A percentile compares a stretch with the other conserved stretches of the same genome.
These are phyloP conservation scores for Alces alces DNA, from an alignment of 2,113 vertebrate species.

Conservation along the genomic window DNA sequence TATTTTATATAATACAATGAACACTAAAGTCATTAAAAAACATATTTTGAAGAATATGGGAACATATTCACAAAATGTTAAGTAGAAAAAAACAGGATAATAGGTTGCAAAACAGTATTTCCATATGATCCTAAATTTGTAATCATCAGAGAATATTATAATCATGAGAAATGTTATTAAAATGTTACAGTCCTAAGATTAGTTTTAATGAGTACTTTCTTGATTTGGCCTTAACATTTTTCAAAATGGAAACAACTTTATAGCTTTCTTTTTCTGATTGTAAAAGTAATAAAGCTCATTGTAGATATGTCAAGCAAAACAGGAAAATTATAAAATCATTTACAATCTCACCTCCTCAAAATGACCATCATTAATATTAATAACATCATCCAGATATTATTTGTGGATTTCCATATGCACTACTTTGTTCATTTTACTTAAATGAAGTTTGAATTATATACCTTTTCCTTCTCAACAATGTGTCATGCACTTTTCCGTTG, in stretches of 20 bases:
- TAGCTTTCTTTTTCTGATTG: background rate
- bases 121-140: background rate
- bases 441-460: background rate
- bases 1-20: background rate
- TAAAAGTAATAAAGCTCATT: background rate
- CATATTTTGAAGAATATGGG: background rate
- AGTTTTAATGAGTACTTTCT: constrained; percentile 25
- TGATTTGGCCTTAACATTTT: constrained; percentile 30
- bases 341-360: background rate
- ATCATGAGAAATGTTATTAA: constrained; percentile 40
- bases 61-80: background rate
- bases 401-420: background rate
- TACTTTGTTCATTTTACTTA: background rate
- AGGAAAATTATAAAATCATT: background rate
- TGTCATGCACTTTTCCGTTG: background rate
- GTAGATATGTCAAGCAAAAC: background rate
- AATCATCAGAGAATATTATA: constrained; percentile 25
- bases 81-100: background rate
- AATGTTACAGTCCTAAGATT: constrained; percentile 32
- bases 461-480: background rate
- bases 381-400: background rate
- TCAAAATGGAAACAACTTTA: background rate
- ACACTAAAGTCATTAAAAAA: background rate
- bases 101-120: background rate
- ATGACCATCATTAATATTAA: background rate